phyloP scores from a whole-genome alignment of 1,140 invertebrate species.

The Anastrepha ludens region DNA sequence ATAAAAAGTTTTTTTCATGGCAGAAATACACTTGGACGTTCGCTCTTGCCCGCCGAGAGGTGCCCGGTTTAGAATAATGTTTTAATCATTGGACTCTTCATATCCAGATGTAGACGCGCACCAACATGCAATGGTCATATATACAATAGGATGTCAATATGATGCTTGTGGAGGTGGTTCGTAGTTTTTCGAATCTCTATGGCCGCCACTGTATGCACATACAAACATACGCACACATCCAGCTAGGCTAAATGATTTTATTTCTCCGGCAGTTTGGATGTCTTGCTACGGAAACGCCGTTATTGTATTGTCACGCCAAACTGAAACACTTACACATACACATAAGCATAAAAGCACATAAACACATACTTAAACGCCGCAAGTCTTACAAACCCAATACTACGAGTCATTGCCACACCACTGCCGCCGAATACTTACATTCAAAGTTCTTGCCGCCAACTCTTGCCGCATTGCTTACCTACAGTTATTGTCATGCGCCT shows the following conservation, averaged over 20 bases:
- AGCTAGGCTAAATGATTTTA: background rate
- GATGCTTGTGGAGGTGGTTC: too few relatives aligned
- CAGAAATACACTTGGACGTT: too few relatives aligned
- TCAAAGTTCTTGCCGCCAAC: slow-evolving; percentile 31
- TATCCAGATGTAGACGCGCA: too few relatives aligned
- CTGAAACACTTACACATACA: too few relatives aligned
- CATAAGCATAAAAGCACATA: background rate
- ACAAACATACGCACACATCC: background rate
- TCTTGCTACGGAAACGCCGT: slow-evolving; percentile 11
- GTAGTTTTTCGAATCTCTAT: background rate
- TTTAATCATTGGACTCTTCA: too few relatives aligned
- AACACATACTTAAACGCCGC: too few relatives aligned
- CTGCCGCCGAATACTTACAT: background rate
- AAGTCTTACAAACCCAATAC: background rate
- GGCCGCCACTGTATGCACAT: background rate
- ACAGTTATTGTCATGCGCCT: slow-evolving; percentile 43
- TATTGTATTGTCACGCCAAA: slow-evolving; percentile 27
- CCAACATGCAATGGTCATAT: too few relatives aligned
- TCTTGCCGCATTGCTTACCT: background rate
- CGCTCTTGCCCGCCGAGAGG: too few relatives aligned
- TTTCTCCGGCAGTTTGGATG: background rate
- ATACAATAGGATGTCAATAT: too few relatives aligned
- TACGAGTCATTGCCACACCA: background rate
- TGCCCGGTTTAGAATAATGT: too few relatives aligned
- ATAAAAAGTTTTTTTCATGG: too few relatives aligned